phyloP scores from a whole-genome alignment of 2,797 vertebrate species.

The Muscicapa striata region DNA sequence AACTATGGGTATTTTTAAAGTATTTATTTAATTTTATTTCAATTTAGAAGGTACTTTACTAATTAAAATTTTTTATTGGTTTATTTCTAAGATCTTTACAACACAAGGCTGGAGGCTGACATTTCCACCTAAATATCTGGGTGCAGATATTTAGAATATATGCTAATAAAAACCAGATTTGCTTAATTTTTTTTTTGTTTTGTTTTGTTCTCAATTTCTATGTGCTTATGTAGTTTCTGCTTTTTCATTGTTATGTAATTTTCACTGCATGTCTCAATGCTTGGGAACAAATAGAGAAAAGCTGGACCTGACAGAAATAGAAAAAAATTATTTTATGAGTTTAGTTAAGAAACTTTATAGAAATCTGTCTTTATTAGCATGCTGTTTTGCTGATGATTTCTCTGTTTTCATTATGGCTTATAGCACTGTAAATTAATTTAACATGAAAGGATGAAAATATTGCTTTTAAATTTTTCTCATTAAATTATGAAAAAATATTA shows the following conservation, averaged over 20 bases:
- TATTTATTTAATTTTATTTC: background rate
- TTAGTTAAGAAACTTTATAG: conserved; percentile 65
- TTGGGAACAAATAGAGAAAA: conserved; percentile 52
- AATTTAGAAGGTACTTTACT: background rate
- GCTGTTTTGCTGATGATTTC: conserved; percentile 68
- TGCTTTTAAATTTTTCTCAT: conserved; percentile 78
- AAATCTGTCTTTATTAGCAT: conserved; percentile 77
- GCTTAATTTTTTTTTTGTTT: background rate
- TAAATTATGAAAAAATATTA: conserved; percentile 76
- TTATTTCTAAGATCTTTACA: background rate
- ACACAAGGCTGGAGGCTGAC: background rate
- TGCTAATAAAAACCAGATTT: background rate
- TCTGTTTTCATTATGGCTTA: conserved; percentile 76
- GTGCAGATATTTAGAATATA: background rate
- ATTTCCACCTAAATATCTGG: background rate
- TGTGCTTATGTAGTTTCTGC: background rate
- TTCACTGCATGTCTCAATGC: conserved; percentile 40
- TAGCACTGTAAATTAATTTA: conserved; percentile 80
- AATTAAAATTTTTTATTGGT: background rate
- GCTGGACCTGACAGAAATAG: conserved; percentile 8
- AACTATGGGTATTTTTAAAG: background rate
- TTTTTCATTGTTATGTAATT: conserved; percentile 45
- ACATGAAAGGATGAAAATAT: conserved; percentile 80
- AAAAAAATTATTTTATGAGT: conserved; percentile 46
- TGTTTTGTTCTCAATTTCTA: background rate